Percentiles rank a stretch among this genome's conserved stretches.
Conservation (phyloP, 1,140 invertebrate species). For the Oryzaephilus surinamensis region DNA sequence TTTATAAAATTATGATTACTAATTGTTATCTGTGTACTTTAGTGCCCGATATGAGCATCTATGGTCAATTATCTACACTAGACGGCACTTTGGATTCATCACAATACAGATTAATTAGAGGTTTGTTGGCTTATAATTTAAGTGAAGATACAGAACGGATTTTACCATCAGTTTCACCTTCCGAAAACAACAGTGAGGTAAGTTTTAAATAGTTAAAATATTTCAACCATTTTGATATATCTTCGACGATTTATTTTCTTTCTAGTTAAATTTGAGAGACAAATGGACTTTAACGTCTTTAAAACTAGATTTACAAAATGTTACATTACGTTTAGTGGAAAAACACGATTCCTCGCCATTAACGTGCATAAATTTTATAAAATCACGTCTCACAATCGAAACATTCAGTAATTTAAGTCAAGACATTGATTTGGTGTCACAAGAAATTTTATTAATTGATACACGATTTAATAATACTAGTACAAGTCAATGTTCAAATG, state of each 20-base stretch:
- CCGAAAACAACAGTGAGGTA: slow-evolving; percentile 18
- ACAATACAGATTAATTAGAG: slow-evolving; percentile 82
- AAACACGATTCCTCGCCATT: slow-evolving; percentile 51
- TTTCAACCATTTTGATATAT: slow-evolving; percentile 1
- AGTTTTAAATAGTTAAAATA: not conserved
- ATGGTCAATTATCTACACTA: slow-evolving; percentile 77
- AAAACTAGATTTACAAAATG: slow-evolving; percentile 78
- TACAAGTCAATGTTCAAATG: slow-evolving; percentile 63
- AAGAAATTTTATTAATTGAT: slow-evolving; percentile 82
- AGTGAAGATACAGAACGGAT: slow-evolving; percentile 77
- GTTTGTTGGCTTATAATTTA: slow-evolving; percentile 83
- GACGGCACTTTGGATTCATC: slow-evolving; percentile 69
- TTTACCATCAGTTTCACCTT: slow-evolving; percentile 28
- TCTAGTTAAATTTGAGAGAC: slow-evolving; percentile 26
- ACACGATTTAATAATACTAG: slow-evolving; percentile 61
- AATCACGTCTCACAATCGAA: slow-evolving; percentile 74
- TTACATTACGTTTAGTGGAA: slow-evolving; percentile 62
- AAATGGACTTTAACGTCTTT: slow-evolving; percentile 71
- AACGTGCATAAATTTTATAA: slow-evolving; percentile 85
- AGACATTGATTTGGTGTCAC: slow-evolving; percentile 86
- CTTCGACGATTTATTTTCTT: slow-evolving; percentile 2
- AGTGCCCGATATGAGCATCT: slow-evolving; percentile 78
- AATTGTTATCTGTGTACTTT: slow-evolving; percentile 26
- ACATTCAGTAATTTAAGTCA: slow-evolving; percentile 77
- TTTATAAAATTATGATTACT: slow-evolving; percentile 2